Conservation (phyloP, 2,888 invertebrate genomes). For the Cosmopolites sordidus region DNA sequence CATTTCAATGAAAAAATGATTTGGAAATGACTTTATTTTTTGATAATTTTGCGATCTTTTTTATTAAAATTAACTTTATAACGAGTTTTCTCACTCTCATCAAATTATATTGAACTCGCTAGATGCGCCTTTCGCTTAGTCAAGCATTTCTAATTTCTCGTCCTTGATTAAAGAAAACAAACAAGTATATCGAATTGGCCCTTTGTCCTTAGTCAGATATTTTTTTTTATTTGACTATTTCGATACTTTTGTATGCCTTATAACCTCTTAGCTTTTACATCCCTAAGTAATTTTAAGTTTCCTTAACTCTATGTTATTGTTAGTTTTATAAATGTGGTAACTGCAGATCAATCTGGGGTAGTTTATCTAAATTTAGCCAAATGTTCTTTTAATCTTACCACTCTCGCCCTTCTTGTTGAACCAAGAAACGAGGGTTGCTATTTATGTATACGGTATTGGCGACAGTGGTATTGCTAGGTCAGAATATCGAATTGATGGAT, state of each 20-base stretch:
- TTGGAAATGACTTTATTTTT: no score
- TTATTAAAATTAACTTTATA: no score
- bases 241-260: neutral
- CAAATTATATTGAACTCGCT: no score
- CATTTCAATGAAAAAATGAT: no score
- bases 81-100: no score
- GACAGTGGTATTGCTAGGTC: no score
- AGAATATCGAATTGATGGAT: no score
- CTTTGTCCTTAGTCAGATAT: neutral
- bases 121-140: no score
- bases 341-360: neutral
- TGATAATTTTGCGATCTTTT: no score
- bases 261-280: neutral
- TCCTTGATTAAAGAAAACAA: neutral
- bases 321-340: neutral
- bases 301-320: neutral
- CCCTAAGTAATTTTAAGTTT: neutral
- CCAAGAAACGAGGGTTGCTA: no score
- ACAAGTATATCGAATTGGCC: neutral
- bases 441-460: no score
- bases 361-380: neutral
- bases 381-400: neutral
- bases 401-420: neutral
- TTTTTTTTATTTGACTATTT: neutral
- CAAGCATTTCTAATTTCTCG: no score